Percentiles rank a stretch among this genome's conserved stretches.
These are phyloP conservation scores for Resseliella maxima DNA, from an alignment of 2,888 invertebrate species.

Conservation along the genomic window DNA sequence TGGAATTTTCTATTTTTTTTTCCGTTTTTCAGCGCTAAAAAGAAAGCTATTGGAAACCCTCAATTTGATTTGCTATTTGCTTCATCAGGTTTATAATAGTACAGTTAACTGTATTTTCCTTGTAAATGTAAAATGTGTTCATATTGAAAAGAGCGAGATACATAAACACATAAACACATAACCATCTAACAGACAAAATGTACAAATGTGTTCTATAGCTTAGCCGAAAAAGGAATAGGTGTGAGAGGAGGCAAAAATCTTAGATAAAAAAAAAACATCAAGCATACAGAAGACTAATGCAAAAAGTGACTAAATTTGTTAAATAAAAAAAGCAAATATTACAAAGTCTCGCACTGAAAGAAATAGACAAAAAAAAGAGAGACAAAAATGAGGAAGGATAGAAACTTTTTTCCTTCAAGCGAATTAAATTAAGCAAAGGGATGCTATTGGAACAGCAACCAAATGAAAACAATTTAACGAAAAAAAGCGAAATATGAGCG, in stretches of 20 bases:
- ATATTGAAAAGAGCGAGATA: neutral
- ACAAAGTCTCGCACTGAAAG: neutral
- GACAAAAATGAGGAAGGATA: neutral
- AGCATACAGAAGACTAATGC: neutral
- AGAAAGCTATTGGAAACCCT: neutral
- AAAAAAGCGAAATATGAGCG: neutral
- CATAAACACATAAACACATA: neutral
- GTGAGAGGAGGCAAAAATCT: neutral
- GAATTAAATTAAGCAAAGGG: conserved; percentile 34
- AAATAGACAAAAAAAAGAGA: neutral
- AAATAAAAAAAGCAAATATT: neutral
- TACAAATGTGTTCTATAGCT: neutral
- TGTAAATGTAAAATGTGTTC: neutral
- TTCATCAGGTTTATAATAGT: neutral
- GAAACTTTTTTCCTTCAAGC: neutral
- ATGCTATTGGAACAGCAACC: neutral
- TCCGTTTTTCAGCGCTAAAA: neutral
- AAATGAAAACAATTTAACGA: neutral
- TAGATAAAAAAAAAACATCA: neutral
- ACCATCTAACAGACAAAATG: neutral
- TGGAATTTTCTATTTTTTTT: neutral
- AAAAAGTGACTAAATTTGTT: neutral
- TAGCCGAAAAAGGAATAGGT: neutral
- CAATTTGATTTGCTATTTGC: neutral
- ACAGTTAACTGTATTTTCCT: neutral